Conservation (phyloP, 2,888 invertebrate genomes). For the Nomada fucata region DNA sequence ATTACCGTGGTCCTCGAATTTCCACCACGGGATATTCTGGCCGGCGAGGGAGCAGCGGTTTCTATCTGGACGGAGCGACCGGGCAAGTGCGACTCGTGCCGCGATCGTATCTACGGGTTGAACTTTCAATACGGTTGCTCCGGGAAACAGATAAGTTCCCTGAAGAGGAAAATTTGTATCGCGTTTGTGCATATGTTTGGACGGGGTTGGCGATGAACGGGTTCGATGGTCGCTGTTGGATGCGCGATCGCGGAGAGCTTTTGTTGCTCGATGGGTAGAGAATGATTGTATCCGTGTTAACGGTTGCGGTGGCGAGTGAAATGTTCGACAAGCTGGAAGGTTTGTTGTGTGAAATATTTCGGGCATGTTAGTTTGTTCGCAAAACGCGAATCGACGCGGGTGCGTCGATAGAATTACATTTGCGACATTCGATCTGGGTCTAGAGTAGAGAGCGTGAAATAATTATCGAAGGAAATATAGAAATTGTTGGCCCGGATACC, state of each 20-base stretch:
- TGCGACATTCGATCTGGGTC: too few relatives aligned
- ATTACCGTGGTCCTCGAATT: slow-evolving; percentile 71
- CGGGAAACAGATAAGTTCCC: slow-evolving; percentile 7
- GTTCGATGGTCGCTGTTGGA: not conserved
- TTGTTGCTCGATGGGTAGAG: not conserved
- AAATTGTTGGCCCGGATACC: too few relatives aligned
- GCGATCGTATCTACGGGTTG: slow-evolving; percentile 20
- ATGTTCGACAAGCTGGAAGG: too few relatives aligned
- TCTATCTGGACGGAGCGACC: slow-evolving; percentile 24
- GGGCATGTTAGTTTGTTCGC: too few relatives aligned
- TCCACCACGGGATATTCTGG: slow-evolving; percentile 44
- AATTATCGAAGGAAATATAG: too few relatives aligned
- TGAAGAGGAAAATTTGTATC: slow-evolving; percentile 3
- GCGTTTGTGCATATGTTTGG: not conserved
- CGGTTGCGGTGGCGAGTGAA: too few relatives aligned
- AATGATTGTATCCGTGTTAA: not conserved
- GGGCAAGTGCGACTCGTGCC: not conserved
- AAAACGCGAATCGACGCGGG: too few relatives aligned
- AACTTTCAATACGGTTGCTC: slow-evolving; percentile 6
- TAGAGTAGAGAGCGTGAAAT: too few relatives aligned
- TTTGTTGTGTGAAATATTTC: too few relatives aligned
- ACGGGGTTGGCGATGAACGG: not conserved
- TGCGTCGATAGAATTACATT: too few relatives aligned
- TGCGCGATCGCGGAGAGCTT: not conserved
- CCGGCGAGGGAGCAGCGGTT: slow-evolving; percentile 2